These are phyloP conservation scores for Cepphus grylle DNA, from an alignment of 2,113 vertebrate genomes.

Conservation along the genomic window DNA sequence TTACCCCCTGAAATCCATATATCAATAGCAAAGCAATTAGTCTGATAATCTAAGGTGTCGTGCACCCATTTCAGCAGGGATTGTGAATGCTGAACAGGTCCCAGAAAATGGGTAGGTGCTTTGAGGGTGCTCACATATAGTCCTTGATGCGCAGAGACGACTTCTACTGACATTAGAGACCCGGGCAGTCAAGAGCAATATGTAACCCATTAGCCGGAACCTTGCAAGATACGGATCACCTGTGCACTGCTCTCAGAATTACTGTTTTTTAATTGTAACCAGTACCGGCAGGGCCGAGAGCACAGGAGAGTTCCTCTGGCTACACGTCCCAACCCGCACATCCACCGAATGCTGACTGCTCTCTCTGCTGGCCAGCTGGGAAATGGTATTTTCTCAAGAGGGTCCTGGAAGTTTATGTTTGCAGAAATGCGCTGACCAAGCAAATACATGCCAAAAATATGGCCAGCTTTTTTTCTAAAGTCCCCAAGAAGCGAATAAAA, in stretches of 20 bases:
- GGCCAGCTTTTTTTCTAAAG: neutral
- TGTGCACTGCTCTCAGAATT: neutral
- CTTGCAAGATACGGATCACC: neutral
- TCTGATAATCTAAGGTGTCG: neutral
- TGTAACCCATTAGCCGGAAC: neutral
- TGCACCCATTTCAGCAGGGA: neutral
- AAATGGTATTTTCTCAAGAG: neutral
- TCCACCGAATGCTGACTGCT: conserved; percentile 16
- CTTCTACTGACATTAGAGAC: neutral
- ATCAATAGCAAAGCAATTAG: neutral
- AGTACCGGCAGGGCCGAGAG: neutral
- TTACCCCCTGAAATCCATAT: neutral
- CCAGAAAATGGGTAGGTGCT: neutral
- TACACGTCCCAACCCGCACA: accelerated
- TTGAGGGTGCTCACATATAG: accelerated
- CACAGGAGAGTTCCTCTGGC: neutral
- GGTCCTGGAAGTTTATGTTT: neutral
- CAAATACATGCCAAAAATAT: neutral
- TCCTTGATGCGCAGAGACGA: neutral
- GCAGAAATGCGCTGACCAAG: neutral
- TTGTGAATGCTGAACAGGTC: neutral
- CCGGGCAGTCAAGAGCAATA: neutral
- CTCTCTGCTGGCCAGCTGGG: conserved; percentile 52
- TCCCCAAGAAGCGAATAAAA: neutral
- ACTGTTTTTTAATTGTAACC: neutral